Evolutionary conservation across 2,113 vertebrate genomes (phyloP).

Genomic region (Loxodonta africana): DNA sequence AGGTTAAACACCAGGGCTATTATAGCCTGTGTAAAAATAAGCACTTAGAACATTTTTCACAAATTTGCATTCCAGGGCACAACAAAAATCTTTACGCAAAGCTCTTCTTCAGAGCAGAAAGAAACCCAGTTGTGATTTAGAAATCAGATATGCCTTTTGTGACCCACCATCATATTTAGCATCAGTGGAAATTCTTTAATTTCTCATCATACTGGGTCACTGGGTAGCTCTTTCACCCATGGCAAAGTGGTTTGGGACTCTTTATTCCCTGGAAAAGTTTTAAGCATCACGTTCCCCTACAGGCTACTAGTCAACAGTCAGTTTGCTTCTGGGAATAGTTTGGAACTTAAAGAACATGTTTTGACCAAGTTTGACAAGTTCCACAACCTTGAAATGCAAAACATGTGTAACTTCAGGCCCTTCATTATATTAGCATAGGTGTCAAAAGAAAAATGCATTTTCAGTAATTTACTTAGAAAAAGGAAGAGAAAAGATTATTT

Average conservation of each 20-base stretch:
- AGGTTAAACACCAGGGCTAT: not conserved
- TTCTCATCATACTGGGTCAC: not conserved
- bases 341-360: not conserved
- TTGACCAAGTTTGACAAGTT: not conserved
- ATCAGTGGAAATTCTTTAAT: not conserved
- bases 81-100: slow-evolving; percentile 28
- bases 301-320: not conserved
- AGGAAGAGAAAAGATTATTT: slow-evolving; percentile 83
- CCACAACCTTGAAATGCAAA: slow-evolving; percentile 43
- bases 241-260: not conserved
- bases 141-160: slow-evolving; percentile 23
- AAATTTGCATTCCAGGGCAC: not conserved
- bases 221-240: not conserved
- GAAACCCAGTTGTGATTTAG: slow-evolving; percentile 37
- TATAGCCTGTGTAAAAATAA: slow-evolving; percentile 14
- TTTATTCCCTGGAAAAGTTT: not conserved
- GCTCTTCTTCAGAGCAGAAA: not conserved
- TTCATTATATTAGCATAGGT: not conserved
- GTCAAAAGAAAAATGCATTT: slow-evolving; percentile 74
- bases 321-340: not conserved
- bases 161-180: not conserved
- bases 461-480: slow-evolving; percentile 79
- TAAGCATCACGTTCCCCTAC: not conserved
- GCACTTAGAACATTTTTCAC: slow-evolving; percentile 43
- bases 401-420: not conserved